Percentiles rank a stretch among this genome's conserved stretches.
phyloP scores from a whole-genome alignment of 2,888 invertebrate species.

The Callimorpha dominula region DNA sequence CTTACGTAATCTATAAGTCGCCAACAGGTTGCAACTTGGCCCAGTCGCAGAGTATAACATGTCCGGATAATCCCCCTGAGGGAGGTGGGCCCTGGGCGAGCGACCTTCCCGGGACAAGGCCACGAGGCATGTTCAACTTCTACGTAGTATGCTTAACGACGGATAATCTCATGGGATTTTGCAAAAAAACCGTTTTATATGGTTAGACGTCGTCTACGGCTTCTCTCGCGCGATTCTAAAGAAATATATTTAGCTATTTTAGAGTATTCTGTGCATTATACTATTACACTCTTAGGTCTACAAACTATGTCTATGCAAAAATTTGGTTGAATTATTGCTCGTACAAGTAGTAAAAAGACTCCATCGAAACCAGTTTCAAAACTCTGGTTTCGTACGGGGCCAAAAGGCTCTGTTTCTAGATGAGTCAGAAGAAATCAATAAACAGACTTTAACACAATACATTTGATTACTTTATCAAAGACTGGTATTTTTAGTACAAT shows the following conservation, averaged over 20 bases:
- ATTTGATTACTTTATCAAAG: too few species aligned
- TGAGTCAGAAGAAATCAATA: too few species aligned
- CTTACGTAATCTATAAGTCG: constrained; percentile 6
- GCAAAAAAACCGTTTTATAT: neutral
- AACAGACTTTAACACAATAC: too few species aligned
- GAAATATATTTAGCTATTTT: neutral
- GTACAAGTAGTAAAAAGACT: too few species aligned
- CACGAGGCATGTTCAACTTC: constrained; percentile 63
- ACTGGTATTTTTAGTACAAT: too few species aligned
- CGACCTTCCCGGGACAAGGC: constrained; percentile 61
- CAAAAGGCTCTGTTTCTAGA: too few species aligned
- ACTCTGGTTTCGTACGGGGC: too few species aligned
- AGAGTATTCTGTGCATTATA: neutral
- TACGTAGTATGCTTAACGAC: neutral
- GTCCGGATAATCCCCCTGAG: constrained; percentile 54
- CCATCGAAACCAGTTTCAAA: too few species aligned
- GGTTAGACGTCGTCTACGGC: neutral
- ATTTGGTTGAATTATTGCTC: too few species aligned
- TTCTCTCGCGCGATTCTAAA: neutral
- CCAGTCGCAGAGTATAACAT: constrained; percentile 33
- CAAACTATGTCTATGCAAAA: too few species aligned
- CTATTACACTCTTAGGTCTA: too few species aligned
- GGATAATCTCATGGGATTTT: constrained; percentile 21
- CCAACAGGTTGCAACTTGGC: constrained; percentile 27
- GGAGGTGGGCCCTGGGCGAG: constrained; percentile 49